A percentile compares a stretch with the other conserved stretches of the same genome.
phyloP scores from a whole-genome alignment of 2,113 vertebrate genomes.

The Engystomops pustulosus region DNA sequence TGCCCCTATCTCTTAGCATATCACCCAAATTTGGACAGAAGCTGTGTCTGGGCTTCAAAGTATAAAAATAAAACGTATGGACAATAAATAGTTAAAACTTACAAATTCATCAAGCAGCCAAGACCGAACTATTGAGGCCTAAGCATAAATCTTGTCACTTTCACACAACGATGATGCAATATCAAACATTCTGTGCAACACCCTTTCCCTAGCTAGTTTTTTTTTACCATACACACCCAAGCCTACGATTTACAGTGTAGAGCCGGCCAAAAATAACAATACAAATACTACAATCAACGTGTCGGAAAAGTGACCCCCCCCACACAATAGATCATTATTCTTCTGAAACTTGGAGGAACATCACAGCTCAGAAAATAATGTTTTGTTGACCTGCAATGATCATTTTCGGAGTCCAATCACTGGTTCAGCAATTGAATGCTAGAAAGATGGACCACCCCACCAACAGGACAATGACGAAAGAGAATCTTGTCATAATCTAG shows the following conservation, averaged over 20 bases:
- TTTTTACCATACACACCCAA: not conserved
- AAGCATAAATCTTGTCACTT: not conserved
- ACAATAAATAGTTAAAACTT: not conserved
- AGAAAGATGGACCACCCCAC: no score
- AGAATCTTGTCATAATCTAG: no score
- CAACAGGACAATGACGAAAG: no score
- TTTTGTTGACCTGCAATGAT: no score
- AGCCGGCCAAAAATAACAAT: not conserved
- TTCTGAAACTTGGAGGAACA: no score
- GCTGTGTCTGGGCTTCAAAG: no score
- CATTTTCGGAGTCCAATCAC: no score
- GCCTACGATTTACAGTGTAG: not conserved
- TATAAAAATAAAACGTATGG: not conserved
- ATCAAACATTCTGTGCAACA: not conserved
- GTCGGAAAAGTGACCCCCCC: not conserved
- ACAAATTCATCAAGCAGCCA: not conserved
- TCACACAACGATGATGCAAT: not conserved
- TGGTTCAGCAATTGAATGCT: no score
- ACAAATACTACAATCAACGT: not conserved
- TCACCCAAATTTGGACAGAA: no score
- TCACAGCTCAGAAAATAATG: not conserved
- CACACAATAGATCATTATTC: no score
- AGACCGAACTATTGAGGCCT: not conserved
- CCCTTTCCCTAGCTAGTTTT: not conserved
- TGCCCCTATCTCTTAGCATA: no score